These are phyloP conservation scores for Stenolophus ochropezus DNA, from an alignment of 2,888 invertebrate genomes.

Conservation along the genomic window DNA sequence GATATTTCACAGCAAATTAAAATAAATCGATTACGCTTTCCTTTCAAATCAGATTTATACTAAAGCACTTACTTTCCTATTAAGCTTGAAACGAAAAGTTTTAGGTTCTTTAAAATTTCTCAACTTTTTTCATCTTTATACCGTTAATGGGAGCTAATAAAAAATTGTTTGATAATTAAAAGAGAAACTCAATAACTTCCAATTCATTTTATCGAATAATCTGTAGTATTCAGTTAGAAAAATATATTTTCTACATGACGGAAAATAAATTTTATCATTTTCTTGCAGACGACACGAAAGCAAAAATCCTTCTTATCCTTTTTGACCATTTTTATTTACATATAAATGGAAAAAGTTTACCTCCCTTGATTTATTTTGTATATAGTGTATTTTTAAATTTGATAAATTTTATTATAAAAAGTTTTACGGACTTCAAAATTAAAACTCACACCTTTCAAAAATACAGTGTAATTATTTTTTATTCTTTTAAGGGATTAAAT, in stretches of 20 bases:
- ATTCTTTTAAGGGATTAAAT: no score
- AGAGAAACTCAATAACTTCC: conserved; percentile 33
- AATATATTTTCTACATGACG: not conserved
- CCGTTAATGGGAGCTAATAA: conserved; percentile 31
- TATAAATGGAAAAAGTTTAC: not conserved
- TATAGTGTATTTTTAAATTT: not conserved
- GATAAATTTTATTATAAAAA: no score
- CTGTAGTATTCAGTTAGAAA: not conserved
- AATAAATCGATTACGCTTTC: conserved; percentile 4
- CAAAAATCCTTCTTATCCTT: not conserved
- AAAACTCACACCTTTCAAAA: no score
- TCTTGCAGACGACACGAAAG: not conserved
- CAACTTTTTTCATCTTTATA: conserved; percentile 22
- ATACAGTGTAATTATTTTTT: no score
- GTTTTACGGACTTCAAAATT: no score
- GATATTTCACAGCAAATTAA: not conserved
- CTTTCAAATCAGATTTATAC: conserved; percentile 1
- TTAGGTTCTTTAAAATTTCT: conserved; percentile 16
- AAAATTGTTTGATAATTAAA: conserved; percentile 35
- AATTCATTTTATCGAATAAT: conserved; percentile 25
- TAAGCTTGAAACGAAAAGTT: conserved; percentile 7
- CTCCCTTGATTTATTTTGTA: not conserved
- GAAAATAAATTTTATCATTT: not conserved
- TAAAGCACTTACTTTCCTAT: conserved; percentile 12
- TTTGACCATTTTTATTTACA: not conserved